These are phyloP conservation scores for Pseudomyrmex pallidus DNA, from an alignment of 1,140 invertebrate genomes.

Conservation along the genomic window DNA sequence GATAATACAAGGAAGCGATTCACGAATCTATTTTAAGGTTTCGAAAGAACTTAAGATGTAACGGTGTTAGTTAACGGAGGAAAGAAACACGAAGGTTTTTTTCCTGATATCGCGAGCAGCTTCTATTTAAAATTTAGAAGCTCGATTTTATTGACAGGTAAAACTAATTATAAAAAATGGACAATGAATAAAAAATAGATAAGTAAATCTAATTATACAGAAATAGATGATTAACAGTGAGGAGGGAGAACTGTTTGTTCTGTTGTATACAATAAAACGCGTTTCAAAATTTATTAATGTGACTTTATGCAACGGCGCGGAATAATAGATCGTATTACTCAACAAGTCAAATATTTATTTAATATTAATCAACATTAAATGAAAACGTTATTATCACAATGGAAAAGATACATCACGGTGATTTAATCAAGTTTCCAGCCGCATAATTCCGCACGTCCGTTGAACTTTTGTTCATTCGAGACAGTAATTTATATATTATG, in stretches of 20 bases:
- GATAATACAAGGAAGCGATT: neutral
- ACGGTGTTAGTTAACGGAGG: too few species aligned
- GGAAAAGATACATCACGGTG: neutral
- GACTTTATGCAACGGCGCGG: neutral
- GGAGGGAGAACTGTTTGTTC: too few species aligned
- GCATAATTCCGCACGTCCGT: constrained; percentile 9
- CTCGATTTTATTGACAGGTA: too few species aligned
- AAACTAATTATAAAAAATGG: too few species aligned
- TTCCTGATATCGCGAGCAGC: neutral
- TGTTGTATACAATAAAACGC: neutral
- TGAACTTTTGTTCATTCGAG: constrained; percentile 32
- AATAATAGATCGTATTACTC: neutral
- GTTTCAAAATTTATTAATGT: neutral
- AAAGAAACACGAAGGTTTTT: too few species aligned
- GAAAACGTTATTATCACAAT: constrained; percentile 7
- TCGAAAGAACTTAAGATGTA: neutral
- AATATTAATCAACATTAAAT: constrained; percentile 26
- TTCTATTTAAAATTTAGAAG: neutral
- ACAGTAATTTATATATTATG: constrained; percentile 19
- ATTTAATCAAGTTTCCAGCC: constrained; percentile 17
- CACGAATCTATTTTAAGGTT: neutral
- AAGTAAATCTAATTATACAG: neutral
- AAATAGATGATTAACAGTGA: neutral
- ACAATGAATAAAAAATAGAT: too few species aligned
- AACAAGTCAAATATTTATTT: constrained; percentile 22